phyloP scores from a whole-genome alignment of 2,113 vertebrate genomes.

The Felis chaus region DNA sequence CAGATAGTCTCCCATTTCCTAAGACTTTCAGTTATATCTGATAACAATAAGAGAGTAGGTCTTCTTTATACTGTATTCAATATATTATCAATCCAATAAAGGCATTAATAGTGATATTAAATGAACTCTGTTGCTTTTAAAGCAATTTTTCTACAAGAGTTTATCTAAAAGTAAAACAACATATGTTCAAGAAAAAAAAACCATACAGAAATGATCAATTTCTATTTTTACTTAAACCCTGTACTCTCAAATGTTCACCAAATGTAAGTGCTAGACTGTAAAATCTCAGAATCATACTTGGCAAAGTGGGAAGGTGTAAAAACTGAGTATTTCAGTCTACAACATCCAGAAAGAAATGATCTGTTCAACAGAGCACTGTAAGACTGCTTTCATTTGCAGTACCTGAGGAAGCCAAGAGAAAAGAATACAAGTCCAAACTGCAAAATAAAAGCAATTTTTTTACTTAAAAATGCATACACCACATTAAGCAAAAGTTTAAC shows the following conservation, averaged over 20 bases:
- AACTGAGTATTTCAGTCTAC: background rate
- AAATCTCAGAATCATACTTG: slow-evolving; percentile 28
- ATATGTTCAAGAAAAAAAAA: background rate
- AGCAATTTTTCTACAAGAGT: background rate
- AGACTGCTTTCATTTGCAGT: background rate
- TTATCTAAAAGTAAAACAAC: slow-evolving; percentile 2
- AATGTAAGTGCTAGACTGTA: slow-evolving; percentile 17
- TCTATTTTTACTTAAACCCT: slow-evolving; percentile 42
- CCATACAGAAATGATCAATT: background rate
- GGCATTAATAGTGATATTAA: background rate
- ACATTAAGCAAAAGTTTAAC: background rate
- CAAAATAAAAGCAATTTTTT: background rate
- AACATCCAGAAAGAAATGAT: background rate
- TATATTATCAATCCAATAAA: background rate
- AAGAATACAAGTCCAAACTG: background rate
- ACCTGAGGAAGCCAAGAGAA: background rate
- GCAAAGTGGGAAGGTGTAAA: slow-evolving; percentile 13
- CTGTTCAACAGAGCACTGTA: background rate
- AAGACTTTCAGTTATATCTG: background rate
- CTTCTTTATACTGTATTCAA: background rate
- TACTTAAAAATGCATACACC: background rate
- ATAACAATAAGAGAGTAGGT: background rate
- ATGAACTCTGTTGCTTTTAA: background rate
- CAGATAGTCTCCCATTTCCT: background rate
- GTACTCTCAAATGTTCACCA: slow-evolving; percentile 2